Percentiles rank a stretch among this genome's conserved stretches.
These are phyloP conservation scores for Cataglyphis livida DNA, from an alignment of 2,888 invertebrate species.

Conservation along the genomic window DNA sequence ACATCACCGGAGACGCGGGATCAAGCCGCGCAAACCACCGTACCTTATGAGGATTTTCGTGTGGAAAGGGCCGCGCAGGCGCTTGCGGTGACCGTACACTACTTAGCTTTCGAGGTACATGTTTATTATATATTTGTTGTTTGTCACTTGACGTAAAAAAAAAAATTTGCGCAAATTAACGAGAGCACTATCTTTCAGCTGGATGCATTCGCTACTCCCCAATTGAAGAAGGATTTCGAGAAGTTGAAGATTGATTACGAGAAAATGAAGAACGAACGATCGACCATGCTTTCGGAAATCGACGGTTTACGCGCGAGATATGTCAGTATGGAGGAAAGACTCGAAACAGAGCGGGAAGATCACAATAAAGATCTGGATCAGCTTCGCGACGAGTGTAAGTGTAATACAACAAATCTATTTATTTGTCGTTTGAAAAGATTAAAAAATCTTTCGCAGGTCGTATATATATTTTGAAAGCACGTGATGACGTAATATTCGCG, in stretches of 20 bases:
- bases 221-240: slow-evolving; percentile 86
- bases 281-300: slow-evolving; percentile 85
- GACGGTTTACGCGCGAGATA: slow-evolving; percentile 85
- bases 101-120: slow-evolving; percentile 89
- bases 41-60: slow-evolving; percentile 76
- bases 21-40: slow-evolving; percentile 85
- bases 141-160: not conserved
- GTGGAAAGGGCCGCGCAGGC: slow-evolving; percentile 92
- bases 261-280: slow-evolving; percentile 85
- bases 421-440: slow-evolving; percentile 30
- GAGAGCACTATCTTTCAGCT: slow-evolving; percentile 85
- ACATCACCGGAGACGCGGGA: slow-evolving; percentile 84
- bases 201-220: slow-evolving; percentile 88
- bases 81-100: slow-evolving; percentile 93
- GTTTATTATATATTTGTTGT: not conserved
- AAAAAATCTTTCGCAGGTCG: not conserved
- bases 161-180: not conserved
- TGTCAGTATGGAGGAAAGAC: slow-evolving; percentile 83
- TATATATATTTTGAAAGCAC: slow-evolving; percentile 13
- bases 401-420: slow-evolving; percentile 66
- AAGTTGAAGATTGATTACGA: slow-evolving; percentile 86
- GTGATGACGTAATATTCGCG: slow-evolving; percentile 37
- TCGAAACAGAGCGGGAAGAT: slow-evolving; percentile 83
- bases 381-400: slow-evolving; percentile 81
- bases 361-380: slow-evolving; percentile 79